Evolutionary conservation across 2,113 vertebrate species (phyloP), one percentile per base, ranked within the genome.

Genomic region (Ophiodon elongatus): DNA sequence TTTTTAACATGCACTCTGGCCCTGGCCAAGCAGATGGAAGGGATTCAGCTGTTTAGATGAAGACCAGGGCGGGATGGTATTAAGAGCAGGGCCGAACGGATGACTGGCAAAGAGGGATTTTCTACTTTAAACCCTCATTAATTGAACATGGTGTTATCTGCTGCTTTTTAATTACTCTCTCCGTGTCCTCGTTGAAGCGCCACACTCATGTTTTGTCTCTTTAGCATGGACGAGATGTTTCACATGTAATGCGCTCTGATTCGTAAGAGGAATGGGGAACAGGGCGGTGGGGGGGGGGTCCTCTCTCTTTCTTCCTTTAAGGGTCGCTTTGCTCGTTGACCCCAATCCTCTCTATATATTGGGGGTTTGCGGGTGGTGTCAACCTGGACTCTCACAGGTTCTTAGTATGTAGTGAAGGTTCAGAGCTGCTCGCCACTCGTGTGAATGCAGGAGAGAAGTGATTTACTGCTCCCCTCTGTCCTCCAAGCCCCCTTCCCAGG

Each of bases 91-190:
- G 84, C 71, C 13, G 52, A 62, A 76, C 79, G 54, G 83, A 74
- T 80, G 59, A 79, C 45, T 64, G 67, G 70, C 47, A 80, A 75
- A 80, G 81, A 90, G 85, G 92, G 94, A 94, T 95, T 95, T 94
- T 85, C 90, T 79, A 59, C 80, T 73, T 75, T 88, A 90, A 93
- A 94, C 90, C 93, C 91, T 43, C 75, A 76, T 82, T 93, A 91
- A 90, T 94, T 93, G 68, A 90, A 90, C 82, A 73, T 60, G 54
- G 74, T 78, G 31, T 72, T 83, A 84, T 75, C 70, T 86, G 75
- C 39, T 52, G 74, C 31, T 45, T 89, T 91, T 88, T 94, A 89
- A 93, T 93, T 85, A 88, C 77, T 67, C 52, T 75, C 72, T 52
- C 7, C 2, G 17, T 37, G 75, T 75, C 68, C 76, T 62, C 14